A percentile compares a stretch with the other conserved stretches of the same genome.
These are phyloP conservation scores for Sorex araneus DNA, from an alignment of 2,113 vertebrate genomes.

Conservation along the genomic window DNA sequence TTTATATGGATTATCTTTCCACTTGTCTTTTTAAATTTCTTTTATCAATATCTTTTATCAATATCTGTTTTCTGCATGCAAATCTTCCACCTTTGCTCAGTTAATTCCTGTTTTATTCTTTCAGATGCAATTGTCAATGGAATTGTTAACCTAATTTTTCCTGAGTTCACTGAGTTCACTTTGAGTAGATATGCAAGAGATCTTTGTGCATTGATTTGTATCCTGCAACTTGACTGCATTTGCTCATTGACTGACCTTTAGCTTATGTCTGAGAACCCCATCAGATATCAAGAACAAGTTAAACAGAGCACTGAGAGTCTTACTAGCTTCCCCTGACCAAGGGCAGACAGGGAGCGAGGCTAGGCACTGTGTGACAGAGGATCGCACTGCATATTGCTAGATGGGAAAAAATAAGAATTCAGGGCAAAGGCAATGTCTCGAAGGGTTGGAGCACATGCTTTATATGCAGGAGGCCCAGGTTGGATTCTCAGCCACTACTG, in stretches of 20 bases:
- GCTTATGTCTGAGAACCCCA: too few relatives aligned
- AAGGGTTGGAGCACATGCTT: too few relatives aligned
- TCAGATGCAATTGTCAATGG: slow-evolving; percentile 23
- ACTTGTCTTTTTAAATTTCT: neutral
- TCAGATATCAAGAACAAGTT: too few relatives aligned
- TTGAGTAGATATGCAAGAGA: neutral
- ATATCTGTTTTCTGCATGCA: neutral
- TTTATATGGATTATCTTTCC: neutral
- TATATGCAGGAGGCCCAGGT: too few relatives aligned
- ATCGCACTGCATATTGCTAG: neutral
- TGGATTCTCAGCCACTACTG: too few relatives aligned
- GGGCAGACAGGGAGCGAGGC: neutral
- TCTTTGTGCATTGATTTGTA: neutral
- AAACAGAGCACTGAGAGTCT: neutral
- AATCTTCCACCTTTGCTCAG: slow-evolving; percentile 4
- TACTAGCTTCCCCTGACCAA: neutral
- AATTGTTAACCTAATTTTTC: slow-evolving; percentile 13
- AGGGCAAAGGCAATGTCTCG: neutral
- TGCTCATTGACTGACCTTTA: too few relatives aligned
- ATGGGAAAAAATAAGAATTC: neutral
- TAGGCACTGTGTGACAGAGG: neutral
- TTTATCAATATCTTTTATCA: neutral
- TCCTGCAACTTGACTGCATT: neutral
- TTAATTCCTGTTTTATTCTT: slow-evolving; percentile 32
- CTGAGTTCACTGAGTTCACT: neutral